Conservation (phyloP, 2,113 vertebrate species). For the Rattus rattus region DNA sequence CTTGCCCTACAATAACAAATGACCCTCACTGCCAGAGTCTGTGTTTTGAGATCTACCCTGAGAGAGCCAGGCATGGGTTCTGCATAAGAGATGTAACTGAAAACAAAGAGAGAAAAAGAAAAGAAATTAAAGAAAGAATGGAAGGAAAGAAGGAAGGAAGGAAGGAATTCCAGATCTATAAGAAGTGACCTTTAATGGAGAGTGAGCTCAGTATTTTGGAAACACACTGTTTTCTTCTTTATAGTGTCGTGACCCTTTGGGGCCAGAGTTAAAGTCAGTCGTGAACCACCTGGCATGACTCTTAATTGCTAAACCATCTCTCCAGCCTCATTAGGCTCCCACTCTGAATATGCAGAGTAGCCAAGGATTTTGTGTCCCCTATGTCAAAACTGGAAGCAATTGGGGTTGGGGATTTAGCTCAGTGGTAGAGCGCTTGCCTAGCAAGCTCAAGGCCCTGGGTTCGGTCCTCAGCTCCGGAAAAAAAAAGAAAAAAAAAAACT, state of each 20-base stretch:
- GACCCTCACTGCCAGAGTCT: slow-evolving; percentile 6
- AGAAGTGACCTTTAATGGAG: not conserved
- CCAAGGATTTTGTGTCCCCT: not conserved
- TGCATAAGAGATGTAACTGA: not conserved
- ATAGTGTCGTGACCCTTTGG: not conserved
- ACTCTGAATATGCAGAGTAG: not conserved
- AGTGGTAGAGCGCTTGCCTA: no score
- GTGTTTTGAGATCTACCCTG: not conserved
- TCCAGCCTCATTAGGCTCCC: not conserved
- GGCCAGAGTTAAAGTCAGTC: not conserved
- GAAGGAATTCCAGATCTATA: not conserved
- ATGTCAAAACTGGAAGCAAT: not conserved
- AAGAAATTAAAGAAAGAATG: no score
- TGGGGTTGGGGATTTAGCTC: no score
- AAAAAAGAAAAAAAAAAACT: no score
- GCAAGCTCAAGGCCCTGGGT: no score
- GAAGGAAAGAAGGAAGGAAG: no score
- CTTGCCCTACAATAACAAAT: slow-evolving; percentile 36
- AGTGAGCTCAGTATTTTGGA: not conserved
- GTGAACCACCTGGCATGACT: not conserved
- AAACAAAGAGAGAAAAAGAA: no score
- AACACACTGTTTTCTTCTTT: not conserved
- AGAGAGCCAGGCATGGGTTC: not conserved
- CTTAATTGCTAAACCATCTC: not conserved
- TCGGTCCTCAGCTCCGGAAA: no score